Evolutionary conservation across 1,140 invertebrate genomes (phyloP).

Genomic region (Brachionus rotundiformis): DNA sequence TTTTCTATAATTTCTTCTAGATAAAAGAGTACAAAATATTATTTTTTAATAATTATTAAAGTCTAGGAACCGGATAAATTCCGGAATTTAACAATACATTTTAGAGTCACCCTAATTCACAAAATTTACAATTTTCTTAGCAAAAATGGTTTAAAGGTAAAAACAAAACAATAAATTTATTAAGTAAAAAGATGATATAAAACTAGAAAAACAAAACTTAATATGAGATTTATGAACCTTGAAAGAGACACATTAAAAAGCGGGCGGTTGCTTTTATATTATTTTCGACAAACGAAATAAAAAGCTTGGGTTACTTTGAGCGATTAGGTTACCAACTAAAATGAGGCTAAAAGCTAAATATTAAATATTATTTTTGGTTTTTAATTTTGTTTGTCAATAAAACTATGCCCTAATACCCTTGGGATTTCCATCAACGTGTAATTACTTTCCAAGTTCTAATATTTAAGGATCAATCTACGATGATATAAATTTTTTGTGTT

Average conservation of each 20-base stretch:
- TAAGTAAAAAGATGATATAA: not conserved
- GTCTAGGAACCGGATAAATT: no score
- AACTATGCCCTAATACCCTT: not conserved
- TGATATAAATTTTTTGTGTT: not conserved
- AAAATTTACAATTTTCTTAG: no score
- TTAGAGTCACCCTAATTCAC: no score
- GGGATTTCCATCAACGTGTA: not conserved
- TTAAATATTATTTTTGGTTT: not conserved
- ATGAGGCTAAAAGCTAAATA: constrained; percentile 5
- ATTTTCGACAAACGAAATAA: not conserved
- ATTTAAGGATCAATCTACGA: not conserved
- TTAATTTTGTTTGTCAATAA: not conserved
- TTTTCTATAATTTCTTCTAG: no score
- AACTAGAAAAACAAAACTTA: not conserved
- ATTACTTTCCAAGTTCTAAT: not conserved
- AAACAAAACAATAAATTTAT: not conserved
- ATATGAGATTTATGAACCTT: constrained; percentile 19
- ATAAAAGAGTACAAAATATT: no score
- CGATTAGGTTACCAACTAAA: constrained; percentile 13
- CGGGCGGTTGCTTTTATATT: not conserved
- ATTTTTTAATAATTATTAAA: no score
- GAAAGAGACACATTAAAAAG: not conserved
- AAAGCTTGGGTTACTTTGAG: not conserved
- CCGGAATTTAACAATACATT: no score
- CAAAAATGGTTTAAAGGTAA: no score